Conservation (phyloP, 2,113 vertebrate genomes). For the Periophthalmodon schlosseri region DNA sequence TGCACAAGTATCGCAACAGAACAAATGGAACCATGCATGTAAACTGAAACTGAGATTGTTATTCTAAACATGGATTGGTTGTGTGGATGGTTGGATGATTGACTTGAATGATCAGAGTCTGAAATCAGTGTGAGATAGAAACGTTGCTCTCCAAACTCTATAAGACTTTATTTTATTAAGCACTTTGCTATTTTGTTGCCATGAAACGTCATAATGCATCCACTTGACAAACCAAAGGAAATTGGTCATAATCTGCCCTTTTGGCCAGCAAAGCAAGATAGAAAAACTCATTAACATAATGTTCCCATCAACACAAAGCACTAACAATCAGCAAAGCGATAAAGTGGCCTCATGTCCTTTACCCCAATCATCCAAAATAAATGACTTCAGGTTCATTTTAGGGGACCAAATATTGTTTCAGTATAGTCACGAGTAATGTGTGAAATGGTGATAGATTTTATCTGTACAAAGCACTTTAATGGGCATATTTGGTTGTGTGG, state of each 20-base stretch:
- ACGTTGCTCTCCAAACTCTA: not conserved
- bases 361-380: slow-evolving; percentile 1
- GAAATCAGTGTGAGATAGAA: no score
- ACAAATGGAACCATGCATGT: no score
- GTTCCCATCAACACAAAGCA: slow-evolving; percentile 6
- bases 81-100: no score
- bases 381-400: not conserved
- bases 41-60: no score
- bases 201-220: not conserved
- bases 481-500: not conserved
- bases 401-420: not conserved
- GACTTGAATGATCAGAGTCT: no score
- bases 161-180: not conserved
- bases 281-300: slow-evolving; percentile 3
- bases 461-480: not conserved
- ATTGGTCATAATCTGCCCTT: slow-evolving; percentile 4
- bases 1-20: no score
- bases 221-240: slow-evolving; percentile 2
- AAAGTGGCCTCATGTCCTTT: not conserved
- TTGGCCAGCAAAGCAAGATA: slow-evolving; percentile 1
- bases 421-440: not conserved
- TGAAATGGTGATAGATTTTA: not conserved
- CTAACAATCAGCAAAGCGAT: not conserved
- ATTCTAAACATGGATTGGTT: no score
- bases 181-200: not conserved